Percentiles rank a stretch among this genome's conserved stretches.
phyloP scores from a whole-genome alignment of 2,113 vertebrate genomes.

The Albula goreensis region DNA sequence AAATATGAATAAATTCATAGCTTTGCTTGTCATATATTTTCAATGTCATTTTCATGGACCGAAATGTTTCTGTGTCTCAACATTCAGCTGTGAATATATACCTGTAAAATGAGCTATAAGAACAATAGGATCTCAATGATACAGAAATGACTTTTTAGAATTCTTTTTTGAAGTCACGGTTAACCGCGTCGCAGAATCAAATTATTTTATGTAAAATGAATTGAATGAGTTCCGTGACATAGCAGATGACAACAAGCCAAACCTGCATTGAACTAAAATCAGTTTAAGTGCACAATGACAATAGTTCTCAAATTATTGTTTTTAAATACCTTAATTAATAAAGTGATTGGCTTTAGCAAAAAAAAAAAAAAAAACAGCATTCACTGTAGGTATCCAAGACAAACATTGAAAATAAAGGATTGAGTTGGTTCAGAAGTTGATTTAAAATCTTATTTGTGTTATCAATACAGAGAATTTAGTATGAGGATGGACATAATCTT shows the following conservation, averaged over 20 bases:
- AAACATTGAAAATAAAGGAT: too few relatives aligned
- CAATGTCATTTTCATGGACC: neutral
- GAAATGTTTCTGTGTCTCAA: neutral
- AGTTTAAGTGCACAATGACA: too few relatives aligned
- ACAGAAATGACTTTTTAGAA: neutral
- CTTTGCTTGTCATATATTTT: neutral
- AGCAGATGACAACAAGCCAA: neutral
- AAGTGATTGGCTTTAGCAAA: too few relatives aligned
- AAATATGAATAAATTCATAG: neutral
- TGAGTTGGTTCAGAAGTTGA: neutral
- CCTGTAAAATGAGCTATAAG: neutral
- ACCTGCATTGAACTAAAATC: too few relatives aligned
- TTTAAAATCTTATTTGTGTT: neutral
- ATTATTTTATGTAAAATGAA: neutral
- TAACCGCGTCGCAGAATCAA: neutral
- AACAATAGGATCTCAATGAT: neutral
- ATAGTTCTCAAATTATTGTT: too few relatives aligned
- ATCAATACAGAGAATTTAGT: neutral
- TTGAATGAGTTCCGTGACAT: slow-evolving; percentile 12
- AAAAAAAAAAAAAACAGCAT: too few relatives aligned
- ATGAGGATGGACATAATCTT: neutral
- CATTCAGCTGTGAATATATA: neutral
- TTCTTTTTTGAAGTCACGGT: neutral
- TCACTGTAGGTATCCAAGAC: too few relatives aligned
- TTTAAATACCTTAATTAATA: too few relatives aligned